A percentile compares a stretch with the other conserved stretches of the same genome.
These are phyloP conservation scores for Pantala flavescens DNA, from an alignment of 1,140 invertebrate species.

Conservation along the genomic window DNA sequence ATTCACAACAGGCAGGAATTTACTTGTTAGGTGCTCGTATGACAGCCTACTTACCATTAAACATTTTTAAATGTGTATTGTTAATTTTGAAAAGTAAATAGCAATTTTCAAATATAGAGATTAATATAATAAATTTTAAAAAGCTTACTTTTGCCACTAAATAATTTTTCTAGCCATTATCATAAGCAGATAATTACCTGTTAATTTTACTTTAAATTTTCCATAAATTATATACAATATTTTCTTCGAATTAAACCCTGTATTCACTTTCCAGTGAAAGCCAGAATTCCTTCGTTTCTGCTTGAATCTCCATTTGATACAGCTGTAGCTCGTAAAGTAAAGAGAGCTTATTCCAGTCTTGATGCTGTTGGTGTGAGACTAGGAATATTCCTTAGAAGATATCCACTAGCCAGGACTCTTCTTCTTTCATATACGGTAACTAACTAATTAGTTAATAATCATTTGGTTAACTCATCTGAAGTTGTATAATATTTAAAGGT, in stretches of 20 bases:
- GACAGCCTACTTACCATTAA: too few relatives aligned
- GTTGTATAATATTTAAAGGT: not conserved
- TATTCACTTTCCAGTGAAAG: conserved; percentile 40
- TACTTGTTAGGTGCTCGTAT: too few relatives aligned
- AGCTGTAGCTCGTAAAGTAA: conserved; percentile 62
- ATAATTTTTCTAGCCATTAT: too few relatives aligned
- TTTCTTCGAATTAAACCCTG: not conserved
- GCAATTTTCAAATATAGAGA: too few relatives aligned
- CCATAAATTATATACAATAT: too few relatives aligned
- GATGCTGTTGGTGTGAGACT: conserved; percentile 66
- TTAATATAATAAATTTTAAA: too few relatives aligned
- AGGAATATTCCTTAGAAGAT: conserved; percentile 66
- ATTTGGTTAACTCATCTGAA: not conserved
- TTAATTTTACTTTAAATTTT: too few relatives aligned
- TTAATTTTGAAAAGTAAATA: too few relatives aligned
- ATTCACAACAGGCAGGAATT: too few relatives aligned
- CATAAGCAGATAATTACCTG: too few relatives aligned
- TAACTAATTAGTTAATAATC: conserved; percentile 15
- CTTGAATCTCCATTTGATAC: conserved; percentile 68
- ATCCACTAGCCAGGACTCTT: conserved; percentile 68
- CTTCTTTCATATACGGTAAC: conserved; percentile 63
- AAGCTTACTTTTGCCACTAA: too few relatives aligned
- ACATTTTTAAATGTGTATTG: too few relatives aligned
- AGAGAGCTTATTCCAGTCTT: conserved; percentile 63
- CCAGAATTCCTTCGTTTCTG: conserved; percentile 57